phyloP scores from a whole-genome alignment of 2,113 vertebrate genomes.

The Platichthys flesus region DNA sequence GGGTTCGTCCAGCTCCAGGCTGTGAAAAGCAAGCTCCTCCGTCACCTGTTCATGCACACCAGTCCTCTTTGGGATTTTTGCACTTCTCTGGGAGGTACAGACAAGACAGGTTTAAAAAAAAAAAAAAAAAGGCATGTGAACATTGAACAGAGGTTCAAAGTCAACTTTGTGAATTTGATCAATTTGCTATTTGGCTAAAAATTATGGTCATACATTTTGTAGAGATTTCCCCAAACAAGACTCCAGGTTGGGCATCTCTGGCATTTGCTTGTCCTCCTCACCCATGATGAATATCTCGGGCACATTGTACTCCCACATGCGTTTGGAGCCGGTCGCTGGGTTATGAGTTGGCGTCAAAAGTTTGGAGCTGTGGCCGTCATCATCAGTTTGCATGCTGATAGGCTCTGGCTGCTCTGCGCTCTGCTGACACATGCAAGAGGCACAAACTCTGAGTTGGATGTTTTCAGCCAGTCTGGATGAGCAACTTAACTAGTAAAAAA shows the following conservation, averaged over 20 bases:
- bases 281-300: constrained; percentile 35
- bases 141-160: neutral
- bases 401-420: constrained; percentile 19
- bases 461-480: neutral
- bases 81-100: constrained; percentile 41
- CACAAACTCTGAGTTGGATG: neutral
- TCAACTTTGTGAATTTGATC: neutral
- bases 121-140: too few relatives aligned
- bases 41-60: neutral
- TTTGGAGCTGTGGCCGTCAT: constrained; percentile 6
- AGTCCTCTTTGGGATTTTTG: constrained; percentile 17
- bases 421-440: constrained; percentile 19
- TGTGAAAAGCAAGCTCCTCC: constrained; percentile 5
- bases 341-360: constrained; percentile 4
- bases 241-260: constrained; percentile 76
- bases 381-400: neutral
- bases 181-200: neutral
- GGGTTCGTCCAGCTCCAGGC: constrained; percentile 59
- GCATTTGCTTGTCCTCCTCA: constrained; percentile 54
- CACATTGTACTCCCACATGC: constrained; percentile 44
- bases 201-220: constrained; percentile 61
- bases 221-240: constrained; percentile 68
- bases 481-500: neutral
- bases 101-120: neutral
- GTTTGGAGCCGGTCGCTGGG: neutral